phyloP scores from a whole-genome alignment of 2,888 invertebrate genomes.

The Pyrrhia umbra region DNA sequence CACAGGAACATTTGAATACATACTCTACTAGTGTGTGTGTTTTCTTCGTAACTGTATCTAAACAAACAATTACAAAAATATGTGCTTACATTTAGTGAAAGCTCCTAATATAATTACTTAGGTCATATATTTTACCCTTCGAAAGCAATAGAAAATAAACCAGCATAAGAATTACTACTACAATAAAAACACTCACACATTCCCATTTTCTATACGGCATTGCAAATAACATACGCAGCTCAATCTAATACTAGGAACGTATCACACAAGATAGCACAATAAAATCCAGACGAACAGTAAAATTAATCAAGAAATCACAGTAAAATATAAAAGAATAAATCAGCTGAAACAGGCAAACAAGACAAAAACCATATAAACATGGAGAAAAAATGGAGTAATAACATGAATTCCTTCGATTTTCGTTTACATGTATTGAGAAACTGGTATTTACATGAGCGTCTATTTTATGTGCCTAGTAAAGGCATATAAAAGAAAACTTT shows the following conservation, averaged over 20 bases:
- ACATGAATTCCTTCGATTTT: slow-evolving; percentile 59
- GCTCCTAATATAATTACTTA: too few species aligned
- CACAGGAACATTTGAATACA: too few species aligned
- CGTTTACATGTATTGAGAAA: slow-evolving; percentile 61
- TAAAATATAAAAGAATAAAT: slow-evolving; percentile 58
- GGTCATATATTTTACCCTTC: too few species aligned
- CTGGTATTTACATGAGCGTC: slow-evolving; percentile 60
- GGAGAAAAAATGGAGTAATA: slow-evolving; percentile 51
- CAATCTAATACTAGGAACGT: slow-evolving; percentile 28
- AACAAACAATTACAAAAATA: too few species aligned
- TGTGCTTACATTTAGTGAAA: too few species aligned
- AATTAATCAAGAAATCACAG: slow-evolving; percentile 59
- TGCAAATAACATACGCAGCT: background rate
- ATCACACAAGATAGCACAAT: slow-evolving; percentile 39
- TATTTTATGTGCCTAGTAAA: slow-evolving; percentile 52
- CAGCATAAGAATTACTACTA: slow-evolving; percentile 11
- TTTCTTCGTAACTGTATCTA: too few species aligned
- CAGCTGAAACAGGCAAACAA: slow-evolving; percentile 47
- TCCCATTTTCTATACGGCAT: background rate
- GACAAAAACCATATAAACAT: slow-evolving; percentile 57
- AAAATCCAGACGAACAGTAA: slow-evolving; percentile 44
- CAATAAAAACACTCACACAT: slow-evolving; percentile 4
- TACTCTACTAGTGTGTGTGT: too few species aligned
- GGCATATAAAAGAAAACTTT: background rate
- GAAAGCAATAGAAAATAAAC: background rate